Conservation (phyloP, 2,797 vertebrate species). For the Decapterus maruadsi region DNA sequence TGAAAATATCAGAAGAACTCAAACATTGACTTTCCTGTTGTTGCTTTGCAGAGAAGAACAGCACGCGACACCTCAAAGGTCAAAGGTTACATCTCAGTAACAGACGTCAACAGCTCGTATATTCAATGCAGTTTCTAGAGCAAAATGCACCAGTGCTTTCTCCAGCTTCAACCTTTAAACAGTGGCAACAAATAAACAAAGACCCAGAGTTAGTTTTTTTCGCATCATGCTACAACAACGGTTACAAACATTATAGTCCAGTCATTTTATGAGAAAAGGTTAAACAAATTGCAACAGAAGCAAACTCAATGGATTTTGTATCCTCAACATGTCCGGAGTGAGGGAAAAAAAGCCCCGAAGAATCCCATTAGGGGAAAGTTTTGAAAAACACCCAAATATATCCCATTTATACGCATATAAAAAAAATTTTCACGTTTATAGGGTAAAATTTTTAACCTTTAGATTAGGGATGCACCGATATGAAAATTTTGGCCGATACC, state of each 20-base stretch:
- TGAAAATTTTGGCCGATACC: too few species aligned
- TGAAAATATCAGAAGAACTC: conserved; percentile 64
- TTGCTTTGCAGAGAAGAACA: neutral
- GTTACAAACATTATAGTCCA: neutral
- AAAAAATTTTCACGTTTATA: too few species aligned
- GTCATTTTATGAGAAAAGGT: too few species aligned
- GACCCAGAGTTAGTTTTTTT: neutral
- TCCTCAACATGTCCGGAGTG: too few species aligned
- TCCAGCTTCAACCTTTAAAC: neutral
- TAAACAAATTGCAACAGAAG: too few species aligned
- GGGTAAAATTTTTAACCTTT: too few species aligned
- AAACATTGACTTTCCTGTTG: neutral
- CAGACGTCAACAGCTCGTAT: neutral
- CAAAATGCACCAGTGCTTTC: neutral
- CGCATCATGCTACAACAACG: neutral
- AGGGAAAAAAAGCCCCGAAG: too few species aligned
- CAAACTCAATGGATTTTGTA: too few species aligned
- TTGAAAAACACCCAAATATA: too few species aligned
- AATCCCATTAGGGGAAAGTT: too few species aligned
- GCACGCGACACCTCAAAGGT: neutral
- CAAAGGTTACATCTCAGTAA: neutral
- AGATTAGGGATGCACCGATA: too few species aligned
- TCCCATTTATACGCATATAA: too few species aligned
- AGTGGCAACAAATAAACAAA: neutral
- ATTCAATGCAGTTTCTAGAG: neutral